Evolutionary conservation across 2,113 vertebrate species (phyloP).

Genomic region (Cochlearius cochlearius): DNA sequence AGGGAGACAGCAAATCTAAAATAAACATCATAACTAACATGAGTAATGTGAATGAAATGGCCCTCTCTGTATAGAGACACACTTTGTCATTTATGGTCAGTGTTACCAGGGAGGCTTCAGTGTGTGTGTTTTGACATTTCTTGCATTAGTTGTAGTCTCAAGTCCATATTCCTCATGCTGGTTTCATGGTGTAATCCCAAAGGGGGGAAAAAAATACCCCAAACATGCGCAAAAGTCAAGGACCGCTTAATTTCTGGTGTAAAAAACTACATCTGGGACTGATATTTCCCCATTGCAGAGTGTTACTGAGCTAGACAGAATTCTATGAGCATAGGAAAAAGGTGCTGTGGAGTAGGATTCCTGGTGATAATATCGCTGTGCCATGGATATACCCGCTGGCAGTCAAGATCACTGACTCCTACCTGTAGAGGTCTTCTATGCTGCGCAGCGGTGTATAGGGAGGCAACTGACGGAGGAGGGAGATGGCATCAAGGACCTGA

Average conservation of each 20-base stretch:
- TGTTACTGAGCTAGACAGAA: not conserved
- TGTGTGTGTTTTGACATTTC: not conserved
- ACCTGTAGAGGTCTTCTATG: not conserved
- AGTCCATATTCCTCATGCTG: not conserved
- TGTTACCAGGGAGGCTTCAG: not conserved
- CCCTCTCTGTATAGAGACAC: not conserved
- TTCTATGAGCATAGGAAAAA: not conserved
- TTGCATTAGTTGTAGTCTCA: not conserved
- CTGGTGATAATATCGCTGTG: not conserved
- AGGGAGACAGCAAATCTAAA: not conserved
- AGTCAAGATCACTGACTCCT: not conserved
- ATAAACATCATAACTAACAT: not conserved
- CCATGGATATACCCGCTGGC: rapidly evolving
- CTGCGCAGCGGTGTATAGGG: rapidly evolving
- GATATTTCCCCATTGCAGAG: not conserved
- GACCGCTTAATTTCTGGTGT: not conserved
- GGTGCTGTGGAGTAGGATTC: not conserved
- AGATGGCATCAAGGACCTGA: not conserved
- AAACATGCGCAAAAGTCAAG: not conserved
- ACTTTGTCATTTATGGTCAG: not conserved
- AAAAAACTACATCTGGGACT: not conserved
- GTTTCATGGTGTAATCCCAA: not conserved
- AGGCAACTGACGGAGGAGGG: not conserved
- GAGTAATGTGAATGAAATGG: not conserved
- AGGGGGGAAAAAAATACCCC: rapidly evolving